Evolutionary conservation across 2,797 vertebrate species (phyloP), one percentile per base, ranked within the genome.

Genomic region (Tragelaphus oryx): DNA sequence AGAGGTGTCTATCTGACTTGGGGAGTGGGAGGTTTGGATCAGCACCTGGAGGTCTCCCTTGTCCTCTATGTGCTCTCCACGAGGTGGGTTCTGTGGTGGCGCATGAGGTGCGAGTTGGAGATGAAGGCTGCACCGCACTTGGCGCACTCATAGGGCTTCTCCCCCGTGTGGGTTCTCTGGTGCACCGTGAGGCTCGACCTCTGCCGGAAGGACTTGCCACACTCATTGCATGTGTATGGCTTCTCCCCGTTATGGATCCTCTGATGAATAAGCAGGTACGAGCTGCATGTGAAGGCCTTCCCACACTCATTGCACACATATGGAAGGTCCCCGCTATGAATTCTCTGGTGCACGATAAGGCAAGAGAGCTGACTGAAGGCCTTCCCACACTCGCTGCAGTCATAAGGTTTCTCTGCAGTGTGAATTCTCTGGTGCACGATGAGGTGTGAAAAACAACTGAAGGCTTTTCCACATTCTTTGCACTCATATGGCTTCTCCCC

Each of bases 401-500:
- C 97, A 0, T 97, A 97, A 4, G 96, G 94, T 30, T 92, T 97
- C 89, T 98, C 95, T 7, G 91, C 95, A 6, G 93, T 88, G 68
- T 96, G 97, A 46, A 93, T 94, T 68, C 95, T 85, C 96, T 97
- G 97, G 24, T 88, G 96, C 57, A 97, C 89, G 0, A 74, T 94
- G 24, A 57, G 80, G n/a, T 96, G 95, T 44, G 97, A 97, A 41
- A 97, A 97, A 41, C 97, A 97, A 11, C 96, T 97, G 6, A 97
- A 97, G 76, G 95, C 96, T 85, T 98, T 97, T 13, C 97, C 97
- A 79, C 97, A 98, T 18, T 97, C 97, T 9, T 92, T 97, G 65
- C 97, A 98, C 85, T 96, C 96, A 24, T 98, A 98, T 16, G 98
- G 97, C 96, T 97, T 97, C 91, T 98, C 98, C 17, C 97, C 98